phyloP scores from a whole-genome alignment of 2,888 invertebrate species.

The Drosophila macrospina region DNA sequence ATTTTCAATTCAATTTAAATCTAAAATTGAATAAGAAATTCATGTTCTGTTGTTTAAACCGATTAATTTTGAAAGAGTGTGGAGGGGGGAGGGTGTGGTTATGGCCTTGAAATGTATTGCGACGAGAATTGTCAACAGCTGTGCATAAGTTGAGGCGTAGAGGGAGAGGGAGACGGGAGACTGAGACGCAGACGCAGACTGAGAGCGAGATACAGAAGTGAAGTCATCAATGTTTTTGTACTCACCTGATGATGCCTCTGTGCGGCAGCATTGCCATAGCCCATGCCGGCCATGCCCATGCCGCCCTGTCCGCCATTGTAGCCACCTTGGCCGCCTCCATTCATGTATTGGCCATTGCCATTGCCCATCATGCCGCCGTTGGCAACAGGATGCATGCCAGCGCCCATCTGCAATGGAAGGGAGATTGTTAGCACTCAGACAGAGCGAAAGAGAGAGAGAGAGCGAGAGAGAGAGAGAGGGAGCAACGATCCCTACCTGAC shows the following conservation, averaged over 20 bases:
- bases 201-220: background rate
- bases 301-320: slow-evolving; percentile 72
- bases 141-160: slow-evolving; percentile 2
- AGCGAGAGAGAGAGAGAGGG: too few relatives aligned
- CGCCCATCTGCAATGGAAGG: slow-evolving; percentile 79
- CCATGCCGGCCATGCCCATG: slow-evolving; percentile 82
- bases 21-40: slow-evolving; percentile 13
- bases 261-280: slow-evolving; percentile 76
- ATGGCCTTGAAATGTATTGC: slow-evolving; percentile 46
- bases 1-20: slow-evolving; percentile 11
- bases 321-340: slow-evolving; percentile 74
- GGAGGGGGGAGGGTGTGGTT: slow-evolving; percentile 39
- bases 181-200: background rate
- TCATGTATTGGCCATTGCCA: slow-evolving; percentile 82
- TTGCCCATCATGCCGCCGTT: slow-evolving; percentile 79
- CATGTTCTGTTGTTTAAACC: background rate
- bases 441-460: too few relatives aligned
- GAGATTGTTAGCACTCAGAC: background rate
- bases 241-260: slow-evolving; percentile 85
- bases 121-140: slow-evolving; percentile 27
- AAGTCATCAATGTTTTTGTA: slow-evolving; percentile 57
- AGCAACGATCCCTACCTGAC: slow-evolving; percentile 79
- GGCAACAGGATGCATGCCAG: slow-evolving; percentile 82
- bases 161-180: background rate
- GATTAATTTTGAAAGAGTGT: slow-evolving; percentile 22